Percentiles rank a stretch among this genome's conserved stretches.
These are phyloP conservation scores for Paedocypris micromegethes DNA, from an alignment of 2,797 vertebrate species.

Conservation along the genomic window DNA sequence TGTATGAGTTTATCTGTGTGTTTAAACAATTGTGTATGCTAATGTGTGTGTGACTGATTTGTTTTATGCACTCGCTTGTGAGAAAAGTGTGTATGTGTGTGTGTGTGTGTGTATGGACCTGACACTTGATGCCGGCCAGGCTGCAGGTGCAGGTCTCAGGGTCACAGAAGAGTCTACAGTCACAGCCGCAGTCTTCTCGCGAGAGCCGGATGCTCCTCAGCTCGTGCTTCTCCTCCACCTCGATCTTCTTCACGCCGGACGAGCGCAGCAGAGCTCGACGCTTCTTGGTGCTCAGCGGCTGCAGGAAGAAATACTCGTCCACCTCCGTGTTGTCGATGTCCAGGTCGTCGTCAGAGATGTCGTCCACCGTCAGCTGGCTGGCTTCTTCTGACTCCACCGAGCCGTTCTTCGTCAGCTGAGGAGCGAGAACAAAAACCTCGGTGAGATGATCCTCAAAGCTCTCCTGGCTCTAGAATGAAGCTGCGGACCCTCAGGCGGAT, in stretches of 20 bases:
- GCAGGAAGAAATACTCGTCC: conserved; percentile 98
- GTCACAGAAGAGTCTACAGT: conserved; percentile 94
- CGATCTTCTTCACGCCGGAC: conserved; percentile 95
- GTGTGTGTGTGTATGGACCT: conserved; percentile 69
- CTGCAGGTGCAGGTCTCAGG: conserved; percentile 98
- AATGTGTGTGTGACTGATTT: too few species aligned
- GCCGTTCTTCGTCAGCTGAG: conserved; percentile 93
- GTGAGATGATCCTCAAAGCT: too few species aligned
- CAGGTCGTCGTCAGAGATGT: conserved; percentile 97
- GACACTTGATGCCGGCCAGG: conserved; percentile 96
- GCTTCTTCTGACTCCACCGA: conserved; percentile 94
- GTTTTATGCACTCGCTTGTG: too few species aligned
- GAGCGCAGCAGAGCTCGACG: conserved; percentile 85
- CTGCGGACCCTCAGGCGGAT: conserved; percentile 84
- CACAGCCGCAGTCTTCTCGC: conserved; percentile 95
- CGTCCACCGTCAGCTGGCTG: conserved; percentile 85
- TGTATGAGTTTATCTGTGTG: too few species aligned
- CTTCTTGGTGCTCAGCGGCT: conserved; percentile 96
- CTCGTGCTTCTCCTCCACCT: conserved; percentile 96
- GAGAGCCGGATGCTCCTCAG: conserved; percentile 91
- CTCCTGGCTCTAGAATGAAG: too few species aligned
- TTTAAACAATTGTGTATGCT: too few species aligned
- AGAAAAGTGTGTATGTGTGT: not conserved
- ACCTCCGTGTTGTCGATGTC: conserved; percentile 98
- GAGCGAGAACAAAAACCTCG: not conserved